These are phyloP conservation scores for Cygnus olor DNA, from an alignment of 2,797 vertebrate species.

Conservation along the genomic window DNA sequence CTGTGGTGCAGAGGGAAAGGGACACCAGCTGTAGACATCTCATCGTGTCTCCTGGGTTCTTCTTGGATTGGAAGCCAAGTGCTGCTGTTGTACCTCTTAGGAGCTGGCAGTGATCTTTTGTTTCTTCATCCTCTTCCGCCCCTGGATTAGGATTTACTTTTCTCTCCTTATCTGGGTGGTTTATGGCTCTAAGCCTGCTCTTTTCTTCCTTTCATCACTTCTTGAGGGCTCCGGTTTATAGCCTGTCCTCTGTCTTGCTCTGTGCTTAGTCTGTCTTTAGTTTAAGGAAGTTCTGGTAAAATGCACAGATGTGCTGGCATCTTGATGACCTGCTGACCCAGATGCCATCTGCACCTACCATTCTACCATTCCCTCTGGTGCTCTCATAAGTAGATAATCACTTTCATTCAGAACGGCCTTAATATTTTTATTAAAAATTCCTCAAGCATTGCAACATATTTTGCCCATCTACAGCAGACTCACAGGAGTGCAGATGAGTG, in stretches of 20 bases:
- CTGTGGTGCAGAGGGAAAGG: not conserved
- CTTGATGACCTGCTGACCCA: not conserved
- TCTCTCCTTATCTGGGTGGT: not conserved
- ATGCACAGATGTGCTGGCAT: not conserved
- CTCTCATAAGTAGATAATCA: not conserved
- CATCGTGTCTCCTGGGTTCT: not conserved
- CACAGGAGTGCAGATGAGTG: not conserved
- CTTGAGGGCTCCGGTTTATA: not conserved
- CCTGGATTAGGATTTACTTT: not conserved
- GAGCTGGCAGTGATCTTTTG: not conserved
- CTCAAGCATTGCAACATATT: not conserved
- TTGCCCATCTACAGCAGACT: not conserved
- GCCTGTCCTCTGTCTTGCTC: too few species aligned
- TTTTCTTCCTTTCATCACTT: not conserved
- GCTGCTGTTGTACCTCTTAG: not conserved
- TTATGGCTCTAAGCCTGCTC: not conserved
- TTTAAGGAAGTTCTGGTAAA: not conserved
- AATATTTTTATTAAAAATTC: not conserved
- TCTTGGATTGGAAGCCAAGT: not conserved
- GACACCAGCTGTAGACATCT: not conserved
- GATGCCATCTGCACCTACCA: not conserved
- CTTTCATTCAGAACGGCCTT: not conserved
- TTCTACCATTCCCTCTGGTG: not conserved
- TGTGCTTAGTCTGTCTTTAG: not conserved
- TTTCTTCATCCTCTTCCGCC: not conserved